Base-by-base conservation (phyloP, 2,888 invertebrate genomes). In the Rhimphoctona megacephalus region DNA sequence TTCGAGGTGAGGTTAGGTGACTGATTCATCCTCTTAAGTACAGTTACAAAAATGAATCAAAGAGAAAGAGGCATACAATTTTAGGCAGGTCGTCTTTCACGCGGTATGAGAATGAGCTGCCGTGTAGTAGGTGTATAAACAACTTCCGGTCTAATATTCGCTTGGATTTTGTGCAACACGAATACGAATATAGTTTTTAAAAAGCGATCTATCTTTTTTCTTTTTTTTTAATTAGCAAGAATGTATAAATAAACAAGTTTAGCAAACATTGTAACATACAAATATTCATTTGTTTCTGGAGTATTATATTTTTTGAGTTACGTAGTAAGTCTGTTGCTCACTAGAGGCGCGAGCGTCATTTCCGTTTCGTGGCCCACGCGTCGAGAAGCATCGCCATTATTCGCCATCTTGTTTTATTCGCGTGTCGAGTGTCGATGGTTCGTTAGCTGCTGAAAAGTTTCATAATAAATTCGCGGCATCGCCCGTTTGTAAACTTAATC, bases 321-420 rank as follows among this genome's bases (percentile, higher is more conserved):
- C 74, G 78, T 74, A 78, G 84, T 84, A 4, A 43, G n/a, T 80
- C 36, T 14, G 11, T 39, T 70, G 36, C 36, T 39, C 80, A 46
- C 36, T 54, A 70, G 85, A 52, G 69, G 25, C 73, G 69, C 77
- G 57, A 64, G 77, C 86, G 81, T 88, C 86, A 86, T 77, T 85
- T 90, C 90, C 88, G 87, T 22, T 74, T 17, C 46, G 25, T 39
- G 67, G 39, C 84, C 84, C 86, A 84, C 86, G 84, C 79, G 81
- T 82, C 66, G 76, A 57, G 36, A 74, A 52, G 52, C 76, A 85
- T 70, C 70, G 46, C 70, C 77, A 72, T 79, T 89, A 88, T 83
- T 90, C 91, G 91, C 93, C 92, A 93, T 93, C 84, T 91, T 91
- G 88, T 88, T 86, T 70, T 87, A 79, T 87, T 87, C 86, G 85